Evolutionary conservation across 2,797 vertebrate species (phyloP).

Genomic region (Remorina albescens): DNA sequence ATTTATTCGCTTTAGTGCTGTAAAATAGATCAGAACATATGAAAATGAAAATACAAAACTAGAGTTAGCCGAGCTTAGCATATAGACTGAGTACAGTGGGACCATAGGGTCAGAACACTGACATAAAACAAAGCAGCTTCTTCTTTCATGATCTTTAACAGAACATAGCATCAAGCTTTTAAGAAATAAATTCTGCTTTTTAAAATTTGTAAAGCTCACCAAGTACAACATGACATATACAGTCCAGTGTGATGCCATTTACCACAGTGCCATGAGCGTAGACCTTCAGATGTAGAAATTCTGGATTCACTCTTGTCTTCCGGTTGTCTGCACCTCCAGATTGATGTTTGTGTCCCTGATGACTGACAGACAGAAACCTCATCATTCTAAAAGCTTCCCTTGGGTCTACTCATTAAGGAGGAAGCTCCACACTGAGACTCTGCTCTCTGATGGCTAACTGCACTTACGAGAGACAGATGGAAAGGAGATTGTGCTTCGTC

Average conservation of each 20-base stretch:
- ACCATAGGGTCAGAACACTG: background rate
- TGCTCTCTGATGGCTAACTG: conserved; percentile 41
- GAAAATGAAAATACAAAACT: background rate
- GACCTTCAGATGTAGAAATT: background rate
- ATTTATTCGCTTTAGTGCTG: background rate
- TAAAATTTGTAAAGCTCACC: background rate
- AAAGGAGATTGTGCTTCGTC: conserved; percentile 29
- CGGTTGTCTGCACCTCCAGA: too few species aligned
- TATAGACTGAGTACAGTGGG: background rate
- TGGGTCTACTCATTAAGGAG: conserved; percentile 55
- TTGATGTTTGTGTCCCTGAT: conserved; percentile 1
- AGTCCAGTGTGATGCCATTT: too few species aligned
- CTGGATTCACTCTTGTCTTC: background rate
- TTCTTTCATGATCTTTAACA: background rate
- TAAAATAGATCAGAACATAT: background rate
- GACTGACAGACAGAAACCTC: conserved; percentile 29
- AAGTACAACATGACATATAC: background rate
- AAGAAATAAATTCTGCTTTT: background rate
- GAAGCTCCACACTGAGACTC: conserved; percentile 40
- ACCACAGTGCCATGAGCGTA: too few species aligned
- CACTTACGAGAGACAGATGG: conserved; percentile 10
- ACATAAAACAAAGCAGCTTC: background rate
- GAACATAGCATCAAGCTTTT: background rate
- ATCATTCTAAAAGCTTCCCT: conserved; percentile 52
- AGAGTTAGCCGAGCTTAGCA: background rate